Evolutionary conservation across 37 sponge, comb jelly and placozoan species (phyloP), one percentile per base, ranked within the genome.

Genomic region (Lycopodina hypogea): DNA sequence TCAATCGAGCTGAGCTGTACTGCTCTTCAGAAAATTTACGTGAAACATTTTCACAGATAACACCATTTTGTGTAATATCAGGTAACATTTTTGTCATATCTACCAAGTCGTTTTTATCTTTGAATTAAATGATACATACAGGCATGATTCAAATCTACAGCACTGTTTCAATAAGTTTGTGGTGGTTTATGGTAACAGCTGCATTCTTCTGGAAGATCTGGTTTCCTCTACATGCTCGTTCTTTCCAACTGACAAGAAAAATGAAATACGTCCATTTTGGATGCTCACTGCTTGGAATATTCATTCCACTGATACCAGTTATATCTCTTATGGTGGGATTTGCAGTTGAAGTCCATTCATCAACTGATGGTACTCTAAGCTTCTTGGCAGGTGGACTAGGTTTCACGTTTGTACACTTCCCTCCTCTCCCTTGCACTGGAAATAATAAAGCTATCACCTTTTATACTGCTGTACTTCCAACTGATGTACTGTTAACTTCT

Each of bases 61-160:
- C 81, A 42, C 63, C 81, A 55, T 81, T 81, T 42, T 81, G 81
- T 70, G 28, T 32, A 28, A 65, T 65, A 32, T 65, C 66, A 65
- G 66, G 66, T 65, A 65, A 45, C 9, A 45, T 4, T 9, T 45
- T 4, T 45, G 9, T 9, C 4, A 12, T 45, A 45, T 12, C n/a
- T n/a, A n/a, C n/a, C n/a, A n/a, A n/a, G n/a, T n/a, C n/a, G n/a
- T n/a, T n/a, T n/a, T n/a, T 45, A 4, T 45, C 9, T 45, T 4
- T 12, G 4, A 12, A 45, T 45, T n/a, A n/a, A n/a, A n/a, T 53
- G 17, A 19, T n/a, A n/a, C n/a, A 53, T 59, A 59, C 18, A 59
- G 60, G 28, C 6, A 23, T 65, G 34, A 32, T 65, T 65, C 35
- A 33, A 34, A 12, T 65, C 33, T 65, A 65, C 66, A 65, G 35